Percentiles rank a stretch among this genome's conserved stretches.
Conservation (phyloP, 2,113 vertebrate genomes). For the Chiloscyllium plagiosum region DNA sequence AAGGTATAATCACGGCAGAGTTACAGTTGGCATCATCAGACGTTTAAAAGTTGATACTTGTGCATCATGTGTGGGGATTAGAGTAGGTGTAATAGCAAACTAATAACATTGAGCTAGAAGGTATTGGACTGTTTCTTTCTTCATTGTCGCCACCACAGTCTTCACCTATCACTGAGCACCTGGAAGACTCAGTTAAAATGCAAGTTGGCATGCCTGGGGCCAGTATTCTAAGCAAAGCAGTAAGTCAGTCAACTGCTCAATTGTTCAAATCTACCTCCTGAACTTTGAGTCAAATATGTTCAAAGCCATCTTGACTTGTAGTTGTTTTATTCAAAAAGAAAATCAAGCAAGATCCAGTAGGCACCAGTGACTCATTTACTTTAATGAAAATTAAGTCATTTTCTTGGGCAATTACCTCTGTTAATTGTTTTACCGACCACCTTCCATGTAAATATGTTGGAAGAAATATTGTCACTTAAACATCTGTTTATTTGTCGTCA, state of each 20-base stretch:
- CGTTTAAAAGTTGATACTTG: neutral
- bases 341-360: neutral
- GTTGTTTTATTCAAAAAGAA: neutral
- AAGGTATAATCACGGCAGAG: neutral
- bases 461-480: neutral
- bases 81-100: neutral
- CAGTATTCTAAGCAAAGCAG: neutral
- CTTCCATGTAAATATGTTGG: neutral
- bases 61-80: neutral
- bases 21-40: neutral
- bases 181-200: neutral
- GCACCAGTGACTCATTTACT: neutral
- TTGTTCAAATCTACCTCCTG: neutral
- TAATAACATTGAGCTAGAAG: neutral
- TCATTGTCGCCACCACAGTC: neutral
- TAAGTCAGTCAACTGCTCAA: neutral
- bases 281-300: neutral
- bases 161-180: neutral
- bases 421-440: neutral
- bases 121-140: neutral
- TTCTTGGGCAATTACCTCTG: slow-evolving; percentile 8
- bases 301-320: neutral
- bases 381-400: neutral
- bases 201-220: neutral
- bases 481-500: neutral